Base-by-base conservation (phyloP, 2,888 invertebrate genomes). In the Allygus modestus region DNA sequence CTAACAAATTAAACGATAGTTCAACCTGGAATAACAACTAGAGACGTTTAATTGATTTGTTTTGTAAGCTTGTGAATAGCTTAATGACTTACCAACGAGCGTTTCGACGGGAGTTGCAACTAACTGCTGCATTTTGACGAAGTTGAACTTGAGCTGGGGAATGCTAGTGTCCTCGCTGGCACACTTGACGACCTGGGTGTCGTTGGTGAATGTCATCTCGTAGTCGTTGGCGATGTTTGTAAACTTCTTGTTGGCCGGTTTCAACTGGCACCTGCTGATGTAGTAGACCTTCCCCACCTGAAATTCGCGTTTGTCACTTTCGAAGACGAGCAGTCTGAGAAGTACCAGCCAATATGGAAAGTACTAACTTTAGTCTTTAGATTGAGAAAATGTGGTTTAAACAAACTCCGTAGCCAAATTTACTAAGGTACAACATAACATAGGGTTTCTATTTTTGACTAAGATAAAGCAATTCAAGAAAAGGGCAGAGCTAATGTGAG, bases 161-260 rank as follows among this genome's bases (percentile, higher is more conserved):
- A 98, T 94, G 0, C 93, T 92, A 0, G 91, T 89, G 0, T 91
- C 89, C 61, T 93, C 94, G 33, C 93, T 94, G 54, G 87, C 65
- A 85, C 92, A 92, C 0, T 90, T 91, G 15, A 90, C 88, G 0
- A 93, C 89, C 83, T 87, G 92, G 0, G 97, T 95, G 69, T 98
- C 97, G 9, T 91, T 90, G 15, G 92, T 94, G 89, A 99, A 94
- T 0, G 97, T 95, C 95, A 99, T 96, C 90, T 99, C 99, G 89
- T 99, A 99, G 89, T 99, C 99, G 89, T 99, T 98, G 87, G 96
- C 96, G 7, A 98, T 90, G 51, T 92, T 93, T 43, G 93, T 93
- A 90, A 93, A 99, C 89, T 96, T 95, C 89, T 98, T 98, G 90
- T 99, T 99, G 0, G 99, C 99, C 0, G 96, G 94, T 90, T 99